phyloP scores from a whole-genome alignment of 1,140 invertebrate genomes.

The Brachionus manjavacas region DNA sequence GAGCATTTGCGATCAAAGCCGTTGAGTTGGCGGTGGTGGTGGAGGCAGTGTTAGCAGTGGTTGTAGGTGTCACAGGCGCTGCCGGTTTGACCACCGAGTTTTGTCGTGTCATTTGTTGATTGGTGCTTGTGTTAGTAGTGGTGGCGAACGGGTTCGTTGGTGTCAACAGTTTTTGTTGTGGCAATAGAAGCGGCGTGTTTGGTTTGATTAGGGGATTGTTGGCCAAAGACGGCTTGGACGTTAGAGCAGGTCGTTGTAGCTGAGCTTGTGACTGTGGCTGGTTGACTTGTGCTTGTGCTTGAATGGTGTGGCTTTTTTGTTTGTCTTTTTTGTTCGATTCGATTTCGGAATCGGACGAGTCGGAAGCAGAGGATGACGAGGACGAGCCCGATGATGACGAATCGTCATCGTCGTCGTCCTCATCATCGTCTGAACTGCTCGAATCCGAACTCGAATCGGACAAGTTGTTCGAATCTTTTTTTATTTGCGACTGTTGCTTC shows the following conservation, averaged over 20 bases:
- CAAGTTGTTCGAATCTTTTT: slow-evolving; percentile 12
- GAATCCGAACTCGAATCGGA: slow-evolving; percentile 42
- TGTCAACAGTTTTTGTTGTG: not conserved
- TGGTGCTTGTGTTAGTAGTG: no score
- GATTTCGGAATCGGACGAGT: not conserved
- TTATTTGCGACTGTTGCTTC: not conserved
- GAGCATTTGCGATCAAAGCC: not conserved
- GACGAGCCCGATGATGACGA: slow-evolving; percentile 20
- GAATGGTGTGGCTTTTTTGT: not conserved
- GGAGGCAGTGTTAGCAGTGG: no score
- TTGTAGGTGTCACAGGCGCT: not conserved
- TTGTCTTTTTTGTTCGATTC: not conserved
- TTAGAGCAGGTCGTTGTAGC: not conserved
- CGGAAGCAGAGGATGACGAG: not conserved
- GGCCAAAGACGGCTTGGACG: not conserved
- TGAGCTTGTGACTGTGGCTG: no score
- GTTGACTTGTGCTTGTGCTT: no score
- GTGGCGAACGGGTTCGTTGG: not conserved
- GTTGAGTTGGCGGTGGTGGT: not conserved
- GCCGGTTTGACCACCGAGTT: not conserved
- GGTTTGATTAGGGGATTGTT: slow-evolving; percentile 15
- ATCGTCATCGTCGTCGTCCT: slow-evolving; percentile 25
- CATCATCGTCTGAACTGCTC: slow-evolving; percentile 24
- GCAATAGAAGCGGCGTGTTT: slow-evolving; percentile 13
- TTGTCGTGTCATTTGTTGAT: not conserved